Base-by-base conservation (phyloP, 1,140 invertebrate genomes). In the Ceratosolen fusciceps region DNA sequence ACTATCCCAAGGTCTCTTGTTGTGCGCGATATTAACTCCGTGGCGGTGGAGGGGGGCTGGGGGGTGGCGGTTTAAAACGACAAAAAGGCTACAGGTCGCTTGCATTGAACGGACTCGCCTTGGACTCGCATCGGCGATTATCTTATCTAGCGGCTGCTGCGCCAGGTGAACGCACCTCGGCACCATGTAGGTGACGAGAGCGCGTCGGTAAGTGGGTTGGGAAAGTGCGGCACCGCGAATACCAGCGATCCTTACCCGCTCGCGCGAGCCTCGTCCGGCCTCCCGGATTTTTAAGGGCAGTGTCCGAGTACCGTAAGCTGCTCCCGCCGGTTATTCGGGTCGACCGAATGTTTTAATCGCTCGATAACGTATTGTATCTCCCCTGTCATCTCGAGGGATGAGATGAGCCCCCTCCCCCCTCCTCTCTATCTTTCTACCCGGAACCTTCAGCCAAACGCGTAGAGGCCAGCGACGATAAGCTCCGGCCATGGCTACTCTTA, bases 151-250 rank as follows among this genome's bases (percentile, higher is more conserved):
- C 73, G 74, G 43, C 74, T 67, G 39, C 37, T 82, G 67, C 34
- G 70, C 82, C n/a, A 83, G 83, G 85, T 85, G 83, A 87, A 87
- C 81, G 84, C 82, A 85, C 82, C 79, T 80, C 78, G 77, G 70
- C 72, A n/a, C 34, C 58, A 47, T 74, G 72, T 26, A 47, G 74
- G 26, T 24, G 31, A 60, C 34, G 56, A 31, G 58, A 31, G n/a
- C 58, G 73, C 74, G 74, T 74, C 74, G 72, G 39, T 56, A 86
- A 82, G 82, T 86, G 80, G 85, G 85, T 81, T 84, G 84, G 77
- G 83, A 86, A 86, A 84, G 84, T 83, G 70, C 67, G 26, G 31
- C 52, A 10, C 52, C 52, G 74, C 29, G 47, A 52, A 37, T 73
- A 49, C 21, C 72, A 2, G 19, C 31, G 14, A 37, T 65, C 19